phyloP scores from a whole-genome alignment of 2,888 invertebrate species.

The Drosophila mulleri region DNA sequence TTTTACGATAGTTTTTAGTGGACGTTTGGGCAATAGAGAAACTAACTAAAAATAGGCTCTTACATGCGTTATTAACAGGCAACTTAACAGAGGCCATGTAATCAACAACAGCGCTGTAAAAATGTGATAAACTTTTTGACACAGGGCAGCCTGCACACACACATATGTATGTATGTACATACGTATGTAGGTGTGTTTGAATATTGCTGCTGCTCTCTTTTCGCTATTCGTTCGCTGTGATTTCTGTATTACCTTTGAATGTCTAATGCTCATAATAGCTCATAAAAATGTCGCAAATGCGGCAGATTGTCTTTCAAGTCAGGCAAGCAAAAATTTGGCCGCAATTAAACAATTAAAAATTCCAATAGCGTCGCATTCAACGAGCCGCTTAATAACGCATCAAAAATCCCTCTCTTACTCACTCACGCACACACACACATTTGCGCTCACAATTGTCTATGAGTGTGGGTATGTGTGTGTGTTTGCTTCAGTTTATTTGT shows the following conservation, averaged over 20 bases:
- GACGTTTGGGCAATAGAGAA: constrained; percentile 59
- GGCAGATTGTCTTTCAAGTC: constrained; percentile 66
- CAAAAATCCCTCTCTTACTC: constrained; percentile 56
- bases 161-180: not conserved
- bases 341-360: constrained; percentile 78
- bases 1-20: constrained; percentile 52
- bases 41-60: constrained; percentile 53
- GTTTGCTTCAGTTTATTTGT: constrained; percentile 51
- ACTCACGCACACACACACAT: constrained; percentile 6
- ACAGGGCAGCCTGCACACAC: not conserved
- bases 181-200: not conserved
- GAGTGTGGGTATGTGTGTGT: constrained; percentile 3
- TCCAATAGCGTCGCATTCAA: constrained; percentile 66
- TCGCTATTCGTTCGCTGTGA: not conserved
- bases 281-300: constrained; percentile 62
- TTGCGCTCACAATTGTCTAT: not conserved
- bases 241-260: constrained; percentile 22
- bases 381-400: constrained; percentile 72
- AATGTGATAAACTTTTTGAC: constrained; percentile 4
- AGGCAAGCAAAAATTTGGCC: constrained; percentile 52
- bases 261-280: constrained; percentile 55
- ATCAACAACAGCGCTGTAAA: constrained; percentile 31
- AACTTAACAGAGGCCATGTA: constrained; percentile 46
- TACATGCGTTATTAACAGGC: constrained; percentile 49
- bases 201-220: constrained; percentile 5